Conservation (phyloP, 2,888 invertebrate genomes). For the Malthinus flaveolus region DNA sequence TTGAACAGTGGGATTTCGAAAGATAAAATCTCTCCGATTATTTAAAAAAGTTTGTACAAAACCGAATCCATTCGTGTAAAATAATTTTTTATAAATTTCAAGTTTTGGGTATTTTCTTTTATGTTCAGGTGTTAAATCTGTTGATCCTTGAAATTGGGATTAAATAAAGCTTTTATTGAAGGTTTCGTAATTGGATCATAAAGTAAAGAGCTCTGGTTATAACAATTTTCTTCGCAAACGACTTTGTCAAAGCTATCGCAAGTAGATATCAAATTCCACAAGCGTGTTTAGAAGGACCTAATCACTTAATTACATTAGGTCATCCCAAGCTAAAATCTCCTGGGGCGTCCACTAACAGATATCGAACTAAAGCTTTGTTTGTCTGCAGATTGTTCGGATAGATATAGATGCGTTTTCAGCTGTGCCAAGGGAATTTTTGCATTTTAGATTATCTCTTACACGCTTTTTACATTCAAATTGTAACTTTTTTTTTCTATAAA, state of each 20-base stretch:
- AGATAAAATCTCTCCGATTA: slow-evolving; percentile 8
- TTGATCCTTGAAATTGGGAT: neutral
- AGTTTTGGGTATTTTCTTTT: no score
- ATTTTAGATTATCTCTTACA: slow-evolving; percentile 13
- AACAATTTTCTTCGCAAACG: slow-evolving; percentile 29
- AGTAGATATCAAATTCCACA: slow-evolving; percentile 29
- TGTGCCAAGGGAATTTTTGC: slow-evolving; percentile 14
- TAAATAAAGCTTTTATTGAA: slow-evolving; percentile 2
- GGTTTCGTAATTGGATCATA: slow-evolving; percentile 5
- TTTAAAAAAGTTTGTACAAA: slow-evolving; percentile 8
- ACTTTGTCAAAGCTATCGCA: slow-evolving; percentile 29
- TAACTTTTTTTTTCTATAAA: neutral
- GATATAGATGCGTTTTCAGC: slow-evolving; percentile 27
- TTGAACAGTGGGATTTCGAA: slow-evolving; percentile 11
- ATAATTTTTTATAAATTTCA: no score
- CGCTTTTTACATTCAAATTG: slow-evolving; percentile 5
- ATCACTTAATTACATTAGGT: slow-evolving; percentile 40
- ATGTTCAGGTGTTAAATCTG: no score
- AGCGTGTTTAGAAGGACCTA: slow-evolving; percentile 35
- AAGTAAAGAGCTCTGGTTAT: slow-evolving; percentile 9
- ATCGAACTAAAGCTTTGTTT: slow-evolving; percentile 30
- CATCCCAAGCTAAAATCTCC: slow-evolving; percentile 26
- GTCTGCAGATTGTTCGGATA: slow-evolving; percentile 31
- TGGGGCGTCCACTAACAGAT: slow-evolving; percentile 26
- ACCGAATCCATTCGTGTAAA: slow-evolving; percentile 5